Evolutionary conservation across 2,888 invertebrate species (phyloP), one percentile per base, ranked within the genome.

Genomic region (Pocota personata): DNA sequence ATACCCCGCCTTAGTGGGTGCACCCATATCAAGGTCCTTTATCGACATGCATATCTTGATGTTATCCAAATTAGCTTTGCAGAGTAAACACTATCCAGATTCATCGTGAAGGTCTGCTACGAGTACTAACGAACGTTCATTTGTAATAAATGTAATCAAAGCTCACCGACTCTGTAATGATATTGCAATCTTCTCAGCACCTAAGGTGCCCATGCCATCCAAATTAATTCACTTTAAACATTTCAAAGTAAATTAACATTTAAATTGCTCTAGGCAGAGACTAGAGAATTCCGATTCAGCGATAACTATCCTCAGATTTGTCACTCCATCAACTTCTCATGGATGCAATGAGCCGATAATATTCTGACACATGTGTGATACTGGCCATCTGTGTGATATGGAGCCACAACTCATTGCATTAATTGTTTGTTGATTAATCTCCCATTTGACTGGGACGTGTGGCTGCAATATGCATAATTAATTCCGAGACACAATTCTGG

Each of bases 351-450:
- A 43, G 58, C 37, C 66, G 75, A 83, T 78, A 83, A 78, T 78
- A 72, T 73, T 67, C 79, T 32, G 73, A 83, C 73, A 69, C 73
- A 79, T 60, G 55, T 79, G 76, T 64, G 76, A 64, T 58, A 64
- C 64, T 48, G 62, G 37, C 40, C 76, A 71, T 57, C 76, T 62
- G 71, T 16, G 32, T 43, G 43, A 58, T 50, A 77, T 52, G 71
- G 66, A n/a, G 58, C 58, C 71, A 69, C 83, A 73, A 83, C 57
- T 67, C 83, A 83, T 73, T 55, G 73, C 52, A 67, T 79, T 83
- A 83, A 83, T 78, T 83, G 83, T 78, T 83, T 79, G 83, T 67
- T 79, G 67, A 79, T 79, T 79, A 83, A 83, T 83, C 82, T 79
- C 52, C 72, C 48, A 73, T 73, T 73, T 62, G 43, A 2, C 3